Base-by-base conservation (phyloP, 1,140 invertebrate genomes). In the Zaprionus vittiger region DNA sequence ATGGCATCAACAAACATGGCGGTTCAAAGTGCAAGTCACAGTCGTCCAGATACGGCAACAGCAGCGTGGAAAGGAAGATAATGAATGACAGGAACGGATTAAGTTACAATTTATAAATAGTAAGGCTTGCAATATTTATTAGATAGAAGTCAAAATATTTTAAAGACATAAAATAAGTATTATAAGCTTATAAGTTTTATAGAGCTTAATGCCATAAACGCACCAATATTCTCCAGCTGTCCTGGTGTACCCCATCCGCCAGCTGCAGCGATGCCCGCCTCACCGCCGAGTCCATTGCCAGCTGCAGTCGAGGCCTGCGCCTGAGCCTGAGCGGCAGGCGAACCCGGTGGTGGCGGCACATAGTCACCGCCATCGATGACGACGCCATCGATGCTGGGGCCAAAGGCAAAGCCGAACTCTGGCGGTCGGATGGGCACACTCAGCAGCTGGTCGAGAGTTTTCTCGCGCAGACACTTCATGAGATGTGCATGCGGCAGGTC, bases 351-450 rank as follows among this genome's bases (percentile, higher is more conserved):
- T 4, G 91, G 91, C 0, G 91, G 91, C 26, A 92, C 91, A 69
- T 91, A 91, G 49, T 93, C 91, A 2, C 91, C 92, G 20, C 87
- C 89, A 79, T 93, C 91, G 37, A 93, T 93, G 59, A 98, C 97
- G 52, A 98, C 97, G 1, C 97, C 97, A 93, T 99, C 97, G 54
- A 98, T 96, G 79, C 97, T 98, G 15, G 96, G 98, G 0, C 97
- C 98, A 84, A 98, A 98, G 22, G 97, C 96, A 52, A 97, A 96
- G 6, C 97, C 95, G 89, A 98, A 97, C 78, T 97, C 96, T 0
- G 97, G 95, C 15, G 96, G 95, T 65, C 95, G 94, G 69, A 98
- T 94, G 37, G 97, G 96, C 70, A 97, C 95, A 17, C 96, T 95
- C 77, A 97, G 92, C 55, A 97, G 92, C 65, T 94, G 94, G 38